Evolutionary conservation across 1,140 invertebrate species (phyloP).

Genomic region (Magallana gigas): DNA sequence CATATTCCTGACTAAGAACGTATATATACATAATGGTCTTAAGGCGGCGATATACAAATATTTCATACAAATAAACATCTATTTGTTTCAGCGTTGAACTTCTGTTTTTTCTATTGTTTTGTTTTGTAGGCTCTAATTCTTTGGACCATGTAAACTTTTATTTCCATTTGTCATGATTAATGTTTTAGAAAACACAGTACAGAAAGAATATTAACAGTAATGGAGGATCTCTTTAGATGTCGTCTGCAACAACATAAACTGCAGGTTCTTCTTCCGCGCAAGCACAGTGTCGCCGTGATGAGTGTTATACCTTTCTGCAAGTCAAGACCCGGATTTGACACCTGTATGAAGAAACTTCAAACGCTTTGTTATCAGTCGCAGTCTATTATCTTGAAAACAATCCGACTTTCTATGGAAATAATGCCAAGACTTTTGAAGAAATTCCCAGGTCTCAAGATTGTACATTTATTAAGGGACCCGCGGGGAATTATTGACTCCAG

Average conservation of each 20-base stretch:
- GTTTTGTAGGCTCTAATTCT: no score
- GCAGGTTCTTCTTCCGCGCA: background rate
- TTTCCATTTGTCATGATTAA: no score
- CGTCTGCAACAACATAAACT: background rate
- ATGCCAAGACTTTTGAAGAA: conserved; percentile 21
- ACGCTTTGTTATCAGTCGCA: conserved; percentile 1
- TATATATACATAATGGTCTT: no score
- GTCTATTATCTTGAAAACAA: conserved; percentile 46
- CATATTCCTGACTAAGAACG: no score
- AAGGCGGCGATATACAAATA: no score
- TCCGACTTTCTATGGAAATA: conserved; percentile 53
- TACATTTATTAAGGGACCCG: conserved; percentile 54
- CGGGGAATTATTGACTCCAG: conserved; percentile 51
- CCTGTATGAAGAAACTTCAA: conserved; percentile 2
- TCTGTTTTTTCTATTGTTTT: no score
- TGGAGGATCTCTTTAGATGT: background rate
- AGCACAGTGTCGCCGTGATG: background rate
- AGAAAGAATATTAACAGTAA: background rate
- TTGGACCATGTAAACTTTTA: no score
- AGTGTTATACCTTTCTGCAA: background rate
- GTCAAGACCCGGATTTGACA: background rate
- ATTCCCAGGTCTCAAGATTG: conserved; percentile 44
- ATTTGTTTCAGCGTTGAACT: no score
- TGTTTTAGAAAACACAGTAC: background rate
- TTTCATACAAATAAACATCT: no score